Conservation (phyloP, 2,113 vertebrate genomes). For the Zapornia atra region DNA sequence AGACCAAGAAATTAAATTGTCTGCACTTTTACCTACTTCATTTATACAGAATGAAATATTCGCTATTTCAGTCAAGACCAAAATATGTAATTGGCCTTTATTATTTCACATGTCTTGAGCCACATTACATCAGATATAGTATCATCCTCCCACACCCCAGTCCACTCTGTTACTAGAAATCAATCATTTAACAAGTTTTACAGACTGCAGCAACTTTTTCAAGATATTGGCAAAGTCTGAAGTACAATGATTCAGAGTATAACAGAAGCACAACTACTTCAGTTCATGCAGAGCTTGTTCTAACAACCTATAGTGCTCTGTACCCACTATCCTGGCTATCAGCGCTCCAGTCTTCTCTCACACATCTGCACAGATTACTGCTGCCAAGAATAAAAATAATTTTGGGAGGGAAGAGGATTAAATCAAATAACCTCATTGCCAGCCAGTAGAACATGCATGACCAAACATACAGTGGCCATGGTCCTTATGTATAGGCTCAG, state of each 20-base stretch:
- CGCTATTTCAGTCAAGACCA: not conserved
- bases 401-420: not conserved
- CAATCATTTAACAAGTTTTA: not conserved
- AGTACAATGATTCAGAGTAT: not conserved
- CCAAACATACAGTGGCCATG: not conserved
- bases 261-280: not conserved
- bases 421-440: not conserved
- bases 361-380: not conserved
- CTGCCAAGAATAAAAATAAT: not conserved
- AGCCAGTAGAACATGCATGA: not conserved
- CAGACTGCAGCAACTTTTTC: not conserved
- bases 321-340: not conserved
- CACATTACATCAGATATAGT: not conserved
- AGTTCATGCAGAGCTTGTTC: not conserved
- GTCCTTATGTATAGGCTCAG: not conserved
- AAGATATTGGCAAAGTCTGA: not conserved
- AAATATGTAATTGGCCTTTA: not conserved
- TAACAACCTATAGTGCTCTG: not conserved
- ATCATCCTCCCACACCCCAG: not conserved
- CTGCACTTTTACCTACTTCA: not conserved
- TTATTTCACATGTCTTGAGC: constrained; percentile 14
- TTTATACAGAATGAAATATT: not conserved
- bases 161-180: not conserved
- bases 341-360: not conserved
- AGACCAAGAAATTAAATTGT: not conserved